phyloP scores from a whole-genome alignment of 2,888 invertebrate genomes.

The Schrankia costaestrigalis region DNA sequence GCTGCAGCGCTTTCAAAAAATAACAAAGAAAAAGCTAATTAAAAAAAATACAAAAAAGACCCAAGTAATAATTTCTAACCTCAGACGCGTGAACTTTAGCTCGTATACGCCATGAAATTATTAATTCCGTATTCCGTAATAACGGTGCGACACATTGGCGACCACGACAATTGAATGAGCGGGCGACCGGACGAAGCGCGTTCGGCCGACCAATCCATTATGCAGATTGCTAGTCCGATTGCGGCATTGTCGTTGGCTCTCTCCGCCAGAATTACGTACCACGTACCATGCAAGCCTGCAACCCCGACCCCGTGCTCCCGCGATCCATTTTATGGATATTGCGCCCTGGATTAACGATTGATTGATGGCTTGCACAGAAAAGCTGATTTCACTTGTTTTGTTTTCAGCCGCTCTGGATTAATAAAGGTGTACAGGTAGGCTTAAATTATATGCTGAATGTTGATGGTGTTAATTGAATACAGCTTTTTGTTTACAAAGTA shows the following conservation, averaged over 20 bases:
- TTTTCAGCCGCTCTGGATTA: conserved; percentile 27
- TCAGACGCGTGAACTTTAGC: conserved; percentile 19
- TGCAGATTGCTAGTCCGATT: conserved; percentile 78
- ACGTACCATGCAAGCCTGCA: conserved; percentile 33
- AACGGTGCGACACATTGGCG: conserved; percentile 70
- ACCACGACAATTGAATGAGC: conserved; percentile 78
- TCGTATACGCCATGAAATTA: conserved; percentile 54
- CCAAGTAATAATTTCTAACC: conserved; percentile 11
- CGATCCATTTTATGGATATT: conserved; percentile 64
- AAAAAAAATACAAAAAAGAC: neutral
- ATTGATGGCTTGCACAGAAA: conserved; percentile 61
- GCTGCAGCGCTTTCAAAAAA: neutral
- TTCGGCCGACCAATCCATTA: conserved; percentile 78
- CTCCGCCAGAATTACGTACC: conserved; percentile 60
- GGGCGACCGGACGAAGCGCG: conserved; percentile 62
- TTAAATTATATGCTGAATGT: conserved; percentile 1
- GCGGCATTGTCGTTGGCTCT: conserved; percentile 75
- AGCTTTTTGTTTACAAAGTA: no score
- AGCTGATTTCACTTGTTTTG: conserved; percentile 49
- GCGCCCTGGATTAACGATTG: conserved; percentile 68
- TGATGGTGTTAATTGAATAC: conserved; percentile 3
- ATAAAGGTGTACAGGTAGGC: conserved; percentile 12
- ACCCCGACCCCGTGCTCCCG: conserved; percentile 30
- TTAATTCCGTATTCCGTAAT: conserved; percentile 73
- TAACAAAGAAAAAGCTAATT: neutral